Percentiles rank a stretch among this genome's conserved stretches.
Evolutionary conservation across 2,797 vertebrate species (phyloP).

Genomic region (Antennarius maculatus): DNA sequence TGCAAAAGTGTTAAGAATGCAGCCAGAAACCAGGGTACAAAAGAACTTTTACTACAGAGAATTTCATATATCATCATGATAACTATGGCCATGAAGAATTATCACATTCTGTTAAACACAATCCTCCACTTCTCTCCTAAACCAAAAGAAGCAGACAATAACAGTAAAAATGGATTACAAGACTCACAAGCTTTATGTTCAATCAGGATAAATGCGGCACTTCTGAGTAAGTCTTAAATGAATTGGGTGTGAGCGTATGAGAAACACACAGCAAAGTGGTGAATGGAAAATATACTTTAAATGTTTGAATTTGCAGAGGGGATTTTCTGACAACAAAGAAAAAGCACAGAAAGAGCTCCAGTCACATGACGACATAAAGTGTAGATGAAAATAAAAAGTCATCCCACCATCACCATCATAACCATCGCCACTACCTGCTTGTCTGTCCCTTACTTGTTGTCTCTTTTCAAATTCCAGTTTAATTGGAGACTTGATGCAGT

Average conservation of each 20-base stretch:
- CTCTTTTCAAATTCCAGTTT: slow-evolving; percentile 97
- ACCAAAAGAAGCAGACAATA: neutral
- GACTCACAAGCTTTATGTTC: neutral
- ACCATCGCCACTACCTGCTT: neutral
- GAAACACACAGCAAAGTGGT: neutral
- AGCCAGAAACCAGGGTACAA: neutral
- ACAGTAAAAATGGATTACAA: neutral
- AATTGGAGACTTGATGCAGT: slow-evolving; percentile 98
- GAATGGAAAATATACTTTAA: neutral
- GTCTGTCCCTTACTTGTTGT: slow-evolving; percentile 87
- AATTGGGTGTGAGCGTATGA: neutral
- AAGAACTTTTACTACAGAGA: slow-evolving; percentile 13
- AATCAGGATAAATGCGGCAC: neutral
- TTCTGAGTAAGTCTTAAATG: no score
- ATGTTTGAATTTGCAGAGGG: neutral
- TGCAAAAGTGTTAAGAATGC: neutral
- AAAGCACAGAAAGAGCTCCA: neutral
- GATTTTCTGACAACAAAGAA: neutral
- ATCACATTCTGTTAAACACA: slow-evolving; percentile 37
- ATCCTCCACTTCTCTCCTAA: slow-evolving; percentile 12
- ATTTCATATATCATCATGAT: slow-evolving; percentile 29
- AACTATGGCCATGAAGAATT: slow-evolving; percentile 49
- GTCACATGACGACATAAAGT: neutral
- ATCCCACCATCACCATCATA: slow-evolving; percentile 2
- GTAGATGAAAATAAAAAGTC: neutral